Conservation (phyloP, 2,113 vertebrate species). For the Channa argus region DNA sequence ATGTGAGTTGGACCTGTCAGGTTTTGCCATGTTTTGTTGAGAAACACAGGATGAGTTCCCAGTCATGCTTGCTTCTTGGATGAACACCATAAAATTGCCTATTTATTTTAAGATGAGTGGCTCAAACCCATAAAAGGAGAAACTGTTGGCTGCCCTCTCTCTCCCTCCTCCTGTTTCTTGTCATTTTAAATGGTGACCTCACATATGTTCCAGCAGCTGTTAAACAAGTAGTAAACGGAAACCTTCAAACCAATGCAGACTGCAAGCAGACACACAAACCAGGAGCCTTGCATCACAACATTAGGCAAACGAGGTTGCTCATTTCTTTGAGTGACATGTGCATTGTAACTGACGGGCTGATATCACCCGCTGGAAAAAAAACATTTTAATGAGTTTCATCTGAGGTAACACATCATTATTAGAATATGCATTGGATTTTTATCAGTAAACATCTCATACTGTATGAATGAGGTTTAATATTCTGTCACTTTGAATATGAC, state of each 20-base stretch:
- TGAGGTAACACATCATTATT: conserved; percentile 7
- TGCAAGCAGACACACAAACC: conserved; percentile 5
- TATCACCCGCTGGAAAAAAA: conserved; percentile 3
- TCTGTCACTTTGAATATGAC: conserved; percentile 1
- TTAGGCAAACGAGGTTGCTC: conserved; percentile 1
- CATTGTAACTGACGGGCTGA: conserved; percentile 6
- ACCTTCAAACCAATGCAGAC: conserved; percentile 6
- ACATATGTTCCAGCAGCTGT: conserved; percentile 38
- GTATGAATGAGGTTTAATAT: conserved; percentile 4
- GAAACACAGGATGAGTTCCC: not conserved
- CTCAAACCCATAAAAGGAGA: conserved; percentile 44
- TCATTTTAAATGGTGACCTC: conserved; percentile 54
- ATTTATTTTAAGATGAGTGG: conserved; percentile 52
- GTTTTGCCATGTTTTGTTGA: not conserved
- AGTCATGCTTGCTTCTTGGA: not conserved
- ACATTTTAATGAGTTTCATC: conserved; percentile 42
- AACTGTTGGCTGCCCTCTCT: conserved; percentile 22
- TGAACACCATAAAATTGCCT: conserved; percentile 38
- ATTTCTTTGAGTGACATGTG: conserved; percentile 25
- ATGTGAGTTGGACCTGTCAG: conserved; percentile 10
- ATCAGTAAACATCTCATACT: not conserved
- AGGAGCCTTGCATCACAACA: not conserved
- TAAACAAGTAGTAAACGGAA: conserved; percentile 27
- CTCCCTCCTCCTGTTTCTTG: conserved; percentile 43
- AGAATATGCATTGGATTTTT: conserved; percentile 18